phyloP scores from a whole-genome alignment of 2,888 invertebrate genomes.

The Corbicula japonica region DNA sequence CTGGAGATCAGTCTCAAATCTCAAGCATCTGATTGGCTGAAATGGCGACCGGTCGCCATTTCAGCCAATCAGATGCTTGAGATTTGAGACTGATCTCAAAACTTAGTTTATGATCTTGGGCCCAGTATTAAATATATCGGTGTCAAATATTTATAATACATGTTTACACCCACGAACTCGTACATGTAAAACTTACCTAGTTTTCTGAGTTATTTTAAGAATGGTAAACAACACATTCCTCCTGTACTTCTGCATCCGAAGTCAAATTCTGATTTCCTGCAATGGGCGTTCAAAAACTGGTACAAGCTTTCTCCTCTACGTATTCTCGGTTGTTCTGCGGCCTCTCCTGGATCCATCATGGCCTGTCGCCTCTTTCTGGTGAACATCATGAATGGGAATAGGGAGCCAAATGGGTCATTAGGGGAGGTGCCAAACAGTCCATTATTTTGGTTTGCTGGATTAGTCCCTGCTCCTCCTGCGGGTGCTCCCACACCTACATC shows the following conservation, averaged over 20 bases:
- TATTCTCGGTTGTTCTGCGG: slow-evolving; percentile 40
- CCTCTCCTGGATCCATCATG: slow-evolving; percentile 25
- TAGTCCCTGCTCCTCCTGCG: neutral
- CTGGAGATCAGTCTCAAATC: too few species aligned
- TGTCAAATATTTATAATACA: neutral
- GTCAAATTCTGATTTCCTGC: slow-evolving; percentile 53
- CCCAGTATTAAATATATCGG: neutral
- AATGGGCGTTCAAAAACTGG: slow-evolving; percentile 45
- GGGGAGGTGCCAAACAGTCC: slow-evolving; percentile 9
- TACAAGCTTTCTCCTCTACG: slow-evolving; percentile 29
- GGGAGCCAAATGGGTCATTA: slow-evolving; percentile 28
- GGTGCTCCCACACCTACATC: neutral
- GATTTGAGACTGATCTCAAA: neutral
- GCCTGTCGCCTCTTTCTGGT: slow-evolving; percentile 50
- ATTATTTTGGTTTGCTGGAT: slow-evolving; percentile 7
- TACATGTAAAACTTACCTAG: slow-evolving; percentile 1
- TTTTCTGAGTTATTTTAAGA: slow-evolving; percentile 13
- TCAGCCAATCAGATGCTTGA: slow-evolving; percentile 3
- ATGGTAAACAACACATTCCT: slow-evolving; percentile 57
- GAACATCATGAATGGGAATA: slow-evolving; percentile 35
- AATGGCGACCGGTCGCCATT: too few species aligned
- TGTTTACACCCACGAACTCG: neutral
- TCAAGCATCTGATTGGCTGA: too few species aligned
- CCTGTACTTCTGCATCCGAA: slow-evolving; percentile 49
- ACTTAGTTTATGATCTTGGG: neutral